Evolutionary conservation across 2,888 invertebrate genomes (phyloP).

Genomic region (Pocota personata): DNA sequence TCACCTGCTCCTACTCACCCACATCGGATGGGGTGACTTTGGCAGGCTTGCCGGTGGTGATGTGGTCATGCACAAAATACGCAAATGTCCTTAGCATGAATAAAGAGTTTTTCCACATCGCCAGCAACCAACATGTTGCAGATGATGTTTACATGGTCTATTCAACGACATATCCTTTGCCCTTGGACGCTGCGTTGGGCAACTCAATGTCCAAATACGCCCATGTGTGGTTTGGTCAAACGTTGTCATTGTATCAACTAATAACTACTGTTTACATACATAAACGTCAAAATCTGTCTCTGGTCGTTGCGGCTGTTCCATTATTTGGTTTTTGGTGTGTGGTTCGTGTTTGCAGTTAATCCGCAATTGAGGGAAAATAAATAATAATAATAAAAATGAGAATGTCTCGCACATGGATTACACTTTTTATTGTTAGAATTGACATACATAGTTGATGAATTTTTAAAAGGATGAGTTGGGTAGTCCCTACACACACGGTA

Average conservation of each 20-base stretch:
- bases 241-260: conserved; percentile 60
- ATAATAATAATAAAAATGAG: neutral
- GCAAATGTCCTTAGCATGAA: conserved; percentile 63
- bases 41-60: neutral
- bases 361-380: neutral
- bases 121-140: conserved; percentile 50
- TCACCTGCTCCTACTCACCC: conserved; percentile 41
- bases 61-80: conserved; percentile 61
- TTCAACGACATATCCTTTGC: conserved; percentile 39
- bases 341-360: conserved; percentile 34
- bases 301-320: conserved; percentile 50
- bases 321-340: conserved; percentile 56
- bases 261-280: conserved; percentile 52
- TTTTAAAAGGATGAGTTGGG: no score
- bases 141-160: conserved; percentile 65
- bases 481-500: no score
- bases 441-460: neutral
- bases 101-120: conserved; percentile 49
- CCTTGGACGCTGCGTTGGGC: conserved; percentile 37
- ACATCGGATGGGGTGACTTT: neutral
- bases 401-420: neutral
- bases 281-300: conserved; percentile 61
- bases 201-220: conserved; percentile 62
- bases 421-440: neutral
- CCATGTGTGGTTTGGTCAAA: conserved; percentile 61